Conservation (phyloP, 1,140 invertebrate species). For the Drosophila mojavensis region DNA sequence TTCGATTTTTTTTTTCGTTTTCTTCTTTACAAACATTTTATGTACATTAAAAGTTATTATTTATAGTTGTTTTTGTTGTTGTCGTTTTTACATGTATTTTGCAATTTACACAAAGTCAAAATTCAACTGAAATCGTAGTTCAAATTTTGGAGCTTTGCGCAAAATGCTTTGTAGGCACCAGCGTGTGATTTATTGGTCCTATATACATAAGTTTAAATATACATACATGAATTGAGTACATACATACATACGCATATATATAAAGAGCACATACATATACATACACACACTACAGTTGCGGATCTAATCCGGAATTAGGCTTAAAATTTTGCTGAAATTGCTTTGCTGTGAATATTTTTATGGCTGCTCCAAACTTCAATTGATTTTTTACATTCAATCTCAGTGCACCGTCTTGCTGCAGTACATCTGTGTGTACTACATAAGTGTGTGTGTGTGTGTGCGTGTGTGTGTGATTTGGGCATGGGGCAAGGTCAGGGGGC, state of each 20-base stretch:
- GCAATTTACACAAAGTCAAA: slow-evolving; percentile 18
- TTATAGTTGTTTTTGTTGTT: slow-evolving; percentile 40
- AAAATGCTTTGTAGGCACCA: slow-evolving; percentile 29
- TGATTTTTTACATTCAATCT: slow-evolving; percentile 7
- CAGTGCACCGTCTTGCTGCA: slow-evolving; percentile 19
- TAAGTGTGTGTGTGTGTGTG: neutral
- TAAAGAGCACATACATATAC: slow-evolving; percentile 12
- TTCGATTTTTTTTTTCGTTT: slow-evolving; percentile 6
- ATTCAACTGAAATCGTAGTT: neutral
- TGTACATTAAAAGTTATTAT: slow-evolving; percentile 57
- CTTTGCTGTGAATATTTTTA: slow-evolving; percentile 20
- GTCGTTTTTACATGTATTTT: slow-evolving; percentile 36
- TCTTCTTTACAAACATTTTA: slow-evolving; percentile 58
- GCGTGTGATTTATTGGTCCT: slow-evolving; percentile 27
- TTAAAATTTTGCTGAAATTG: neutral
- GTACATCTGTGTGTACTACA: slow-evolving; percentile 18
- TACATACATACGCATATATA: neutral
- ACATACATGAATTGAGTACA: slow-evolving; percentile 20
- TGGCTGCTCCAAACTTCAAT: slow-evolving; percentile 29
- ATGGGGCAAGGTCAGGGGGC: neutral
- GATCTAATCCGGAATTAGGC: neutral
- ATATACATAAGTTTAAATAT: slow-evolving; percentile 28
- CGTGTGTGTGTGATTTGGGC: slow-evolving; percentile 6
- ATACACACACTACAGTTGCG: slow-evolving; percentile 3
- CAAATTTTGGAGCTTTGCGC: slow-evolving; percentile 9